phyloP scores from a whole-genome alignment of 2,888 invertebrate species.

The Cremastobaeus sp. region DNA sequence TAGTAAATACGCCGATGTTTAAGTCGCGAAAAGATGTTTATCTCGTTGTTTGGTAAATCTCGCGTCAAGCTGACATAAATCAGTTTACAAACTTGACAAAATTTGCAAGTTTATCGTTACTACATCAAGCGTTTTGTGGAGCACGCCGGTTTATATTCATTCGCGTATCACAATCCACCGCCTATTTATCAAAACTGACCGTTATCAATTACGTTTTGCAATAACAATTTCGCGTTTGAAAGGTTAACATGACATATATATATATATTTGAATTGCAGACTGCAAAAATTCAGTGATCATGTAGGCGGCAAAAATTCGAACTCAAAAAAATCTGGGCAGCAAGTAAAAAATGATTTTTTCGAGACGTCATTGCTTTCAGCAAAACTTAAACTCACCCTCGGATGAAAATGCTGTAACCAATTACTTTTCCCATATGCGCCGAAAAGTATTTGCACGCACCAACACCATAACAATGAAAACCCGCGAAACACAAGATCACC shows the following conservation, averaged over 20 bases:
- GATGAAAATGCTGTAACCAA: too few species aligned
- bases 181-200: slow-evolving; percentile 50
- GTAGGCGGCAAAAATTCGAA: too few species aligned
- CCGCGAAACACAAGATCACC: background rate
- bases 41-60: slow-evolving; percentile 71
- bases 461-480: slow-evolving; percentile 22
- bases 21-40: slow-evolving; percentile 64
- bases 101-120: slow-evolving; percentile 54
- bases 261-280: too few species aligned
- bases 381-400: too few species aligned
- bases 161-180: slow-evolving; percentile 42
- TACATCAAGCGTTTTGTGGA: slow-evolving; percentile 50
- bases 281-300: too few species aligned
- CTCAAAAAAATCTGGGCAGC: too few species aligned
- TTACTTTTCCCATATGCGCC: too few species aligned
- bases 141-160: slow-evolving; percentile 48
- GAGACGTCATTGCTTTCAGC: too few species aligned
- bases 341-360: too few species aligned
- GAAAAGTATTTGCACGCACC: slow-evolving; percentile 14
- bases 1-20: slow-evolving; percentile 47
- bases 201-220: slow-evolving; percentile 53
- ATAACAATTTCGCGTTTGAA: slow-evolving; percentile 16
- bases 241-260: too few species aligned
- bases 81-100: slow-evolving; percentile 70
- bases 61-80: slow-evolving; percentile 67